Evolutionary conservation across 2,113 vertebrate genomes (phyloP), one percentile per base, ranked within the genome.

Genomic region (Trematomus loennbergii): DNA sequence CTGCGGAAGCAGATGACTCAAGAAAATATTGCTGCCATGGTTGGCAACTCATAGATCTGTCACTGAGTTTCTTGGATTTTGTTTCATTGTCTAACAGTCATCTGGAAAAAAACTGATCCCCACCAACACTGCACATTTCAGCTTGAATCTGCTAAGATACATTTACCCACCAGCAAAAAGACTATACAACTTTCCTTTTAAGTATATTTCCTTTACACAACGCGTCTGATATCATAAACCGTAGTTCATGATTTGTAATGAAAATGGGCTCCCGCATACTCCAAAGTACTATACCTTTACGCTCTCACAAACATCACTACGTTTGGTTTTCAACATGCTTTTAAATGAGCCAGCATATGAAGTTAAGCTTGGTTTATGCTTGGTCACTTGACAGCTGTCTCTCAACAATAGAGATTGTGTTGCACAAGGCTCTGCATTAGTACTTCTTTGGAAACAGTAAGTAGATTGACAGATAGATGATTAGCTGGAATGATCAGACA

Each of bases 311-410:
- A 81, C 33, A 15, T 12, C 7, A 22, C 57, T 43, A 70, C 72
- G 66, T 69, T 74, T 57, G 50, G 36, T 74, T 91, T 84, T 89
- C 63, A 86, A 29, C 80, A 57, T 80, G 43, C 62, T 84, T 88
- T 90, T 82, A 85, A 82, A 89, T 88, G 81, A 83, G n/a, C 85
- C 86, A 82, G 67, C 80, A 58, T 46, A 20, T 62, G 17, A 87
- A 86, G 64, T 73, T 72, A 11, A 65, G 75, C 75, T 81, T 66
- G 80, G 81, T 79, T 85, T 61, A 68, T 63, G 64, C 73, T 67
- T 18, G 29, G 72, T 78, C 62, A 74, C 72, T 84, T 82, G 83
- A 81, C 81, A 78, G 73, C 62, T 81, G 53, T 89, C 83, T 87
- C 72, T 91, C 83, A 88, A 83, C 87, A 82, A 83, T 69, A 72